phyloP scores from a whole-genome alignment of 2,888 invertebrate species.

The Lasiommata megera region DNA sequence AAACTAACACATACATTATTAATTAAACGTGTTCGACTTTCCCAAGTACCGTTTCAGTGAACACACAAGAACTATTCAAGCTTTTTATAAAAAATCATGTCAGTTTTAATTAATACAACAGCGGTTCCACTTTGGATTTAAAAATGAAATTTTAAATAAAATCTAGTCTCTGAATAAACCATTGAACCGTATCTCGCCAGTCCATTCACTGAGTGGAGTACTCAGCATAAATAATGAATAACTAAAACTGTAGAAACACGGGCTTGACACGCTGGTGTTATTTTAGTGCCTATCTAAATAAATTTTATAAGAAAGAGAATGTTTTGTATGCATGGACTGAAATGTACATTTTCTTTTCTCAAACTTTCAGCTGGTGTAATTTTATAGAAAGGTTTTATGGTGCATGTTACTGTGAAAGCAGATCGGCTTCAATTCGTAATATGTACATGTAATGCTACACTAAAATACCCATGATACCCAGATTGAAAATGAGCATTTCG shows the following conservation, averaged over 20 bases:
- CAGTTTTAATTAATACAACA: conserved; percentile 13
- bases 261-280: background rate
- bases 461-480: too few species aligned
- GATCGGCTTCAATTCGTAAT: too few species aligned
- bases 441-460: too few species aligned
- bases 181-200: conserved; percentile 9
- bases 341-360: too few species aligned
- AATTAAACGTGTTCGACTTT: background rate
- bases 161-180: conserved; percentile 13
- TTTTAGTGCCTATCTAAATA: background rate
- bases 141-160: conserved; percentile 8
- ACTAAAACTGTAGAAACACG: conserved; percentile 14
- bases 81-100: conserved; percentile 7
- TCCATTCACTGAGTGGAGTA: conserved; percentile 17
- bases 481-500: too few species aligned
- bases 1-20: too few species aligned
- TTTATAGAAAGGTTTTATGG: too few species aligned
- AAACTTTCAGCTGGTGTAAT: too few species aligned
- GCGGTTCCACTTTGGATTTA: conserved; percentile 6
- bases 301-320: background rate
- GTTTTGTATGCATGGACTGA: background rate
- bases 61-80: conserved; percentile 6
- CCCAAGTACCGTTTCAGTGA: conserved; percentile 4
- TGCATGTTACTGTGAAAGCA: too few species aligned
- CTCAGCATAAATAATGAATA: conserved; percentile 23